Evolutionary conservation across 2,888 invertebrate species (phyloP), one percentile per base, ranked within the genome.

Genomic region (Gryllus longicercus): DNA sequence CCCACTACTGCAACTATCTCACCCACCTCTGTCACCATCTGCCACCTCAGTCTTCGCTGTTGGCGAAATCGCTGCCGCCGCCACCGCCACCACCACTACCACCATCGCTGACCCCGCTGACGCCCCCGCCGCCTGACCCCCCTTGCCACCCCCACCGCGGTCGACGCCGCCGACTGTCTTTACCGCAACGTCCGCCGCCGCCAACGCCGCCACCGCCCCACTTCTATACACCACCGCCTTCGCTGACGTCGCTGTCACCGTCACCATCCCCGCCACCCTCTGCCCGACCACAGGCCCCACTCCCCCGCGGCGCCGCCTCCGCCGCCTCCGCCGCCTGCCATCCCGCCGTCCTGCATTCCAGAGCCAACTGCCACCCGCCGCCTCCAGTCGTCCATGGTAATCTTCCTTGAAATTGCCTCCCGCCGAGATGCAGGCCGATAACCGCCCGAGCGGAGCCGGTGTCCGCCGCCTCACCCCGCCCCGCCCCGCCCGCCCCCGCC

Each of bases 361-460:
- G 63, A 63, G 11, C 63, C 63, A n/a, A n/a, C n/a, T n/a, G n/a
- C 63, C 63, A 18, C 63, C 38, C 63, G 63, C 16, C n/a, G 63
- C 63, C n/a, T 3, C n/a, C 16, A n/a, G 16, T 63, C 63, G 63
- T 63, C n/a, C 63, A 63, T 63, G 63, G 63, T 63, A 63, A 63
- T 63, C 63, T 63, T 63, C 63, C 63, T 63, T 63, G 63, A 63
- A 63, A 63, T 63, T 63, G n/a, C 63, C 63, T 63, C 63, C 63
- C 63, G 14, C n/a, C 63, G 63, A 63, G 63, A 63, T 63, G 63
- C 63, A 14, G n/a, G 63, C 63, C 63, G 63, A 63, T 38, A 38
- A 38, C 38, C 38, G 38, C 38, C 38, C 38, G 38, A 38, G 38
- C 8, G 63, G 63, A 18, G 16, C 16, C 16, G 63, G 16, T 14